Evolutionary conservation across 2,797 vertebrate species (phyloP).

Genomic region (Mastacembelus armatus): DNA sequence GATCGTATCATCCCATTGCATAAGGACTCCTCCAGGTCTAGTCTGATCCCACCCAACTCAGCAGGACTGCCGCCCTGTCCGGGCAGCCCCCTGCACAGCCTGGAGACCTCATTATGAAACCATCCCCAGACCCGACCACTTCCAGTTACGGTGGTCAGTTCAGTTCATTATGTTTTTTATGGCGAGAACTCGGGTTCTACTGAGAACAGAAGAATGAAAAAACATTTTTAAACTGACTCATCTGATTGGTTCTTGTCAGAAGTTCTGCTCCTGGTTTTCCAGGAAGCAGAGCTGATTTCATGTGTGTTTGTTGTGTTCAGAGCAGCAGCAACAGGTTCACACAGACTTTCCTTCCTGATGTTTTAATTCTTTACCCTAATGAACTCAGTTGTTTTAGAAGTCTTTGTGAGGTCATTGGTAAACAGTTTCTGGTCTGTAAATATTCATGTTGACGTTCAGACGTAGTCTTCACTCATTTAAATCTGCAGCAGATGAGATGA

Average conservation of each 20-base stretch:
- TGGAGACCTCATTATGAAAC: conserved; percentile 95
- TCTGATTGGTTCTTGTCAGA: conserved; percentile 29
- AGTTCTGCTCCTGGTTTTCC: conserved; percentile 36
- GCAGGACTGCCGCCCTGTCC: conserved; percentile 88
- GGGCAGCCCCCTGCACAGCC: conserved; percentile 97
- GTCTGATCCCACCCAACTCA: conserved; percentile 70
- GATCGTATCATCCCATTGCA: conserved; percentile 89
- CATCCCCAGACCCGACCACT: not conserved
- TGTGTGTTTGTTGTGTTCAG: conserved; percentile 36
- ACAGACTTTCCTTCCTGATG: conserved; percentile 40
- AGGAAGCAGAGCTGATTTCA: conserved; percentile 48
- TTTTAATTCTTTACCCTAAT: conserved; percentile 39
- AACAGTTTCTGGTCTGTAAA: conserved; percentile 63
- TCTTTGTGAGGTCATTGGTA: conserved; percentile 65
- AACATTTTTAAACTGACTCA: conserved; percentile 40
- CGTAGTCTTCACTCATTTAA: conserved; percentile 36
- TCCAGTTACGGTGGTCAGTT: conserved; percentile 1
- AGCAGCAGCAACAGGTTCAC: conserved; percentile 8
- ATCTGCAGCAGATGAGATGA: conserved; percentile 14
- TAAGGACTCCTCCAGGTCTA: conserved; percentile 90
- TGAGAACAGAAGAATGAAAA: conserved; percentile 10
- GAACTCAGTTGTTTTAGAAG: conserved; percentile 62
- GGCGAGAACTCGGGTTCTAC: conserved; percentile 20
- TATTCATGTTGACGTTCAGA: conserved; percentile 54
- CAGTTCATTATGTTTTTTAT: conserved; percentile 17